Evolutionary conservation across 2,888 invertebrate genomes (phyloP).

Genomic region (Magallana nippona): DNA sequence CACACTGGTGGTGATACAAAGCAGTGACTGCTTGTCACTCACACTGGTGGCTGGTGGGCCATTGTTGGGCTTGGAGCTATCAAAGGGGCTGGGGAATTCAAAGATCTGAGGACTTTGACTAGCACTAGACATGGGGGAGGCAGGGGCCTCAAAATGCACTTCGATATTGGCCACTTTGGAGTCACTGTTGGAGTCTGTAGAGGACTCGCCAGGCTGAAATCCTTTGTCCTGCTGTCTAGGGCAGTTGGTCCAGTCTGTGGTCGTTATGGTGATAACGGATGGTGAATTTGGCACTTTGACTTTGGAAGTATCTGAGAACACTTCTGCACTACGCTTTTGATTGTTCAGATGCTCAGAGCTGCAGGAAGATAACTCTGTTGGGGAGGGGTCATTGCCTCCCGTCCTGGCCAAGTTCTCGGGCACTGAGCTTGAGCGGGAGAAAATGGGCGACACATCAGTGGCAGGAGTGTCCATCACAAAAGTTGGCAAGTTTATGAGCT

Average conservation of each 20-base stretch:
- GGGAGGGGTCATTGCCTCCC: slow-evolving; percentile 55
- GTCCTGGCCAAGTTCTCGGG: slow-evolving; percentile 73
- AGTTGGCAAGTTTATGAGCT: slow-evolving; percentile 83
- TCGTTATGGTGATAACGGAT: slow-evolving; percentile 72
- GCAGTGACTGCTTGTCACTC: slow-evolving; percentile 37
- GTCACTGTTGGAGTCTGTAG: slow-evolving; percentile 52
- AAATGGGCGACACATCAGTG: slow-evolving; percentile 75
- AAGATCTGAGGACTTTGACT: slow-evolving; percentile 72
- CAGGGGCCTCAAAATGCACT: slow-evolving; percentile 77
- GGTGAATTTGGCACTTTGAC: slow-evolving; percentile 59
- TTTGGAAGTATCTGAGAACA: slow-evolving; percentile 57
- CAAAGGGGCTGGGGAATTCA: slow-evolving; percentile 67
- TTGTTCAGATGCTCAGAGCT: slow-evolving; percentile 53
- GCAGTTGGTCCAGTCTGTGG: slow-evolving; percentile 68
- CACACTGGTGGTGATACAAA: neutral
- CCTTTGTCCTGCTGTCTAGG: slow-evolving; percentile 50
- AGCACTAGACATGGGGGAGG: slow-evolving; percentile 73
- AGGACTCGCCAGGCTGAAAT: slow-evolving; percentile 50
- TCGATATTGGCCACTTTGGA: slow-evolving; percentile 70
- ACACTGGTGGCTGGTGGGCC: slow-evolving; percentile 34
- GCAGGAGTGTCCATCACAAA: slow-evolving; percentile 78
- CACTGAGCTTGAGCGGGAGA: slow-evolving; percentile 78
- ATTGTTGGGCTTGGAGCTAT: slow-evolving; percentile 38
- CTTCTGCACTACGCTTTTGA: slow-evolving; percentile 53
- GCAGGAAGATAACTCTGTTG: slow-evolving; percentile 58